Base-by-base conservation (phyloP, 2,797 vertebrate genomes). In the Periparus ater region DNA sequence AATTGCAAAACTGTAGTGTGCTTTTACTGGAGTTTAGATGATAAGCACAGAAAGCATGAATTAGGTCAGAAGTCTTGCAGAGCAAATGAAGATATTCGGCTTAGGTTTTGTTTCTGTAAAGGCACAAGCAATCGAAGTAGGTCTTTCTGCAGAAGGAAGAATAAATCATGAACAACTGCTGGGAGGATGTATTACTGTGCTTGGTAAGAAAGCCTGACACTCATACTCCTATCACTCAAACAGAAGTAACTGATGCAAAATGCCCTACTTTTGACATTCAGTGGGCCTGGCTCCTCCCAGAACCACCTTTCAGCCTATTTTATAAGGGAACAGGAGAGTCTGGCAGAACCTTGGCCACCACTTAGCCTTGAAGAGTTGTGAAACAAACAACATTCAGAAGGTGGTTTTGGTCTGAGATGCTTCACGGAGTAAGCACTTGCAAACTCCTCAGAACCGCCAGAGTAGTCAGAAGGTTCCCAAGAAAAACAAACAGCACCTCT, bases 401-500 rank as follows among this genome's bases (percentile, higher is more conserved):
- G 16, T 26, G 19, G 6, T 0, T 78, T 81, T 86, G 19, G 21
- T 65, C 15, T 9, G 27, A 75, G 62, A 81, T 44, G 30, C 18
- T 88, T 51, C 25, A 17, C 57, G 60, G 5, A 10, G 17, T 20
- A 70, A 73, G 17, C 1, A 16, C 13, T 36, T 77, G 17, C 0
- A 3, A 67, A 60, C 38, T 72, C 50, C 11, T 34, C 10, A 3
- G 17, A 78, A 53, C 8, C 23, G 19, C 57, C 32, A 63, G 27
- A 47, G 26, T 16, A 36, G 11, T 27, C 1, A 0, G 7, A 65
- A 76, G 5, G 15, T 32, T 55, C 29, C 23, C 3, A 2, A 61
- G 14, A 68, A 62, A 50, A 66, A 65, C 4, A 48, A 77, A 26
- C 14, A 63, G 26, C 27, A 66, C 10, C n/a, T 76, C 30, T 82